phyloP scores from a whole-genome alignment of 2,113 vertebrate genomes.

The Nothoprocta pentlandii region DNA sequence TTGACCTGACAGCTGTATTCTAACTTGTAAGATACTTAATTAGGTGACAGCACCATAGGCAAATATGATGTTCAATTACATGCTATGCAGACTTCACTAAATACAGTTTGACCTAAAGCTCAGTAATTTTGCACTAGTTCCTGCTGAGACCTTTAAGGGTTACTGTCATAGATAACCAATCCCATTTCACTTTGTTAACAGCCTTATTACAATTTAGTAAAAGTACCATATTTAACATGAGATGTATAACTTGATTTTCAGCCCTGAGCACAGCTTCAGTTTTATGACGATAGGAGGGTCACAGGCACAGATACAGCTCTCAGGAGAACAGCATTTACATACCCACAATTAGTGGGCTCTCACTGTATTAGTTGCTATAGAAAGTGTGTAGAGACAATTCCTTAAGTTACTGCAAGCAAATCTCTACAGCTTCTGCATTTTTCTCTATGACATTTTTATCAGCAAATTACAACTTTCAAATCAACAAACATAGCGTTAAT shows the following conservation, averaged over 20 bases:
- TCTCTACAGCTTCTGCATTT: neutral
- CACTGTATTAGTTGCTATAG: neutral
- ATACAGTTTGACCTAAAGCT: neutral
- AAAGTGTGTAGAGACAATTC: neutral
- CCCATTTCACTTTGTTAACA: neutral
- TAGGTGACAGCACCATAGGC: neutral
- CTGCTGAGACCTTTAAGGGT: neutral
- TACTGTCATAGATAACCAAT: neutral
- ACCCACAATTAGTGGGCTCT: neutral
- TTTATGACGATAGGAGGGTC: neutral
- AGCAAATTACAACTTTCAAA: neutral
- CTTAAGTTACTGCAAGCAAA: neutral
- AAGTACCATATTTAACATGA: neutral
- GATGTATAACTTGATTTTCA: neutral
- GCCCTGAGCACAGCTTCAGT: neutral
- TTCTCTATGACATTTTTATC: neutral
- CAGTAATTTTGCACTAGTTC: neutral
- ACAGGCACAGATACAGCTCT: neutral
- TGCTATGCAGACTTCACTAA: neutral
- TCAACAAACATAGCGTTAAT: neutral
- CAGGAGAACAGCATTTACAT: neutral
- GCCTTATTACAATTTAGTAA: neutral
- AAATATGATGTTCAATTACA: neutral
- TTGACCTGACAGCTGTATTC: neutral
- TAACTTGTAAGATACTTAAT: neutral